Evolutionary conservation across 2,797 vertebrate species (phyloP).

Genomic region (Enteromius unitaeniatus): DNA sequence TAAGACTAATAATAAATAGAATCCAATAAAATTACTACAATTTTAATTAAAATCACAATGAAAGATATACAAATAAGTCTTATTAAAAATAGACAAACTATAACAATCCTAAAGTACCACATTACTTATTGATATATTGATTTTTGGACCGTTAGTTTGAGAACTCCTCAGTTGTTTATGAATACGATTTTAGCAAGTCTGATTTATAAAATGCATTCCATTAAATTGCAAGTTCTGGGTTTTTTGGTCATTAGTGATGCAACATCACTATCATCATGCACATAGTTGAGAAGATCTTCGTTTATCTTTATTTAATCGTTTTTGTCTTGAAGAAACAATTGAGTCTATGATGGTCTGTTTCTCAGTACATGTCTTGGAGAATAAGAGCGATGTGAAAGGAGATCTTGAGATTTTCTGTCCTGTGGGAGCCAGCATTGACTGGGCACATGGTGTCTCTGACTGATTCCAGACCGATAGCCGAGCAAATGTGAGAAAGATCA

Average conservation of each 20-base stretch:
- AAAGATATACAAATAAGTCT: not conserved
- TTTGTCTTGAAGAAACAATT: not conserved
- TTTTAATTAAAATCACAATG: too few relatives aligned
- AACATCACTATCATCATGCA: not conserved
- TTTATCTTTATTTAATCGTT: not conserved
- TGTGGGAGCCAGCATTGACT: not conserved
- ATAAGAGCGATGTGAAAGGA: not conserved
- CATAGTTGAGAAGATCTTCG: not conserved
- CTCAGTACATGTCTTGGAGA: not conserved
- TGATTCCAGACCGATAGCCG: constrained; percentile 19
- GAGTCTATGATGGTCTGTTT: not conserved
- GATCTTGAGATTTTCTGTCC: constrained; percentile 14
- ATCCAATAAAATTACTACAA: too few relatives aligned
- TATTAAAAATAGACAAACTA: not conserved
- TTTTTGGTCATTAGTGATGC: not conserved
- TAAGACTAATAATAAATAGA: too few relatives aligned
- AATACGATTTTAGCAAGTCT: not conserved
- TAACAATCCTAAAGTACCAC: not conserved
- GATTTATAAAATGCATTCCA: not conserved
- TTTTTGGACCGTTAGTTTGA: not conserved
- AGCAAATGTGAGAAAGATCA: constrained; percentile 14
- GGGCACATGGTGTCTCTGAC: not conserved
- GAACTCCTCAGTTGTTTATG: not conserved
- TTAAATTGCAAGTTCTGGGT: not conserved
- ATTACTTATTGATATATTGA: not conserved